Percentiles rank a stretch among this genome's conserved stretches.
phyloP scores from a whole-genome alignment of 1,140 invertebrate genomes.

The Drosophila lowei region DNA sequence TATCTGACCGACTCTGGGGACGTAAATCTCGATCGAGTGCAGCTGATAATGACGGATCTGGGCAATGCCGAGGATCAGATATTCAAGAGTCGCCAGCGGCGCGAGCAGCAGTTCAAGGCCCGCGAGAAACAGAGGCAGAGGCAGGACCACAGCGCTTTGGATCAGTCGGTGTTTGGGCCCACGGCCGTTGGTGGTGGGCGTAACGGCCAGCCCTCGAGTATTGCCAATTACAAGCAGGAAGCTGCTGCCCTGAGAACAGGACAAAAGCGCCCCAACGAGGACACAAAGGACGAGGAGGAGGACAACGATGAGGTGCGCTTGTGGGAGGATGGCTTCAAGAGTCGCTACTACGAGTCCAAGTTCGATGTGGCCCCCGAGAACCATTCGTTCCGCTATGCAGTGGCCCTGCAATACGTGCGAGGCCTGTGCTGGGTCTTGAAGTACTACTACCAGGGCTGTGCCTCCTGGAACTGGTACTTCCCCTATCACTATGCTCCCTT shows the following conservation, averaged over 20 bases:
- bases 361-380: slow-evolving; percentile 94
- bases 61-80: slow-evolving; percentile 99
- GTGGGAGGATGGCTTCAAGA: slow-evolving; percentile 99
- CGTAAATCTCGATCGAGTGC: slow-evolving; percentile 95
- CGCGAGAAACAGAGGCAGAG: slow-evolving; percentile 87
- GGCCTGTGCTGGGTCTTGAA: slow-evolving; percentile 99
- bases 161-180: slow-evolving; percentile 88
- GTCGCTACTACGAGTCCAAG: slow-evolving; percentile 98
- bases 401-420: slow-evolving; percentile 96
- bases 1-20: slow-evolving; percentile 97
- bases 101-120: slow-evolving; percentile 91
- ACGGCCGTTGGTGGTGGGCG: slow-evolving; percentile 85
- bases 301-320: slow-evolving; percentile 97
- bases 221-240: slow-evolving; percentile 87
- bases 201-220: slow-evolving; percentile 73
- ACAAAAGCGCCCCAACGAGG: slow-evolving; percentile 84
- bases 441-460: slow-evolving; percentile 99
- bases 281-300: slow-evolving; percentile 86
- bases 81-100: slow-evolving; percentile 95
- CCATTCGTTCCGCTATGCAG: slow-evolving; percentile 93
- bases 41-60: slow-evolving; percentile 96
- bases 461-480: slow-evolving; percentile 99
- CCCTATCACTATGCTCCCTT: slow-evolving; percentile 99
- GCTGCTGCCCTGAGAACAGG: slow-evolving; percentile 87
- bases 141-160: slow-evolving; percentile 51